Conservation (phyloP, 1,140 invertebrate species). For the Alviniconcha marisindica region DNA sequence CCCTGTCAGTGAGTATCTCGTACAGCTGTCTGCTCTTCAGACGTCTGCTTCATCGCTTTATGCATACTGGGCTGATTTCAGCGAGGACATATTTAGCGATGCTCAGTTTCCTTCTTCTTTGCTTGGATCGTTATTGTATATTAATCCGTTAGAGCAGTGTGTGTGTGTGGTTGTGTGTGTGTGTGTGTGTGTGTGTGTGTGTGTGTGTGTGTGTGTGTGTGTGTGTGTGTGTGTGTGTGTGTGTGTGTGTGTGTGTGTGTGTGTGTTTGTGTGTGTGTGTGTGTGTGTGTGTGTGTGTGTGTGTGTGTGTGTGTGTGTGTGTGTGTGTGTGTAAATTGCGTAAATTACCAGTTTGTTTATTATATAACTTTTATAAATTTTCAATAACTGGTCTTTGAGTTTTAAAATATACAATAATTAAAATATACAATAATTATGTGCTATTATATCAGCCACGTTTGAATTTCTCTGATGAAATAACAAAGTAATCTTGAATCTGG, state of each 20-base stretch:
- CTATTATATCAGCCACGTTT: no score
- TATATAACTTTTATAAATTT: no score
- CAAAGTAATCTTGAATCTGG: no score
- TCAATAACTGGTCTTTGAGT: no score
- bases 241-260: conserved; percentile 39
- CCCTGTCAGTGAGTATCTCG: not conserved
- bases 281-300: conserved; percentile 41
- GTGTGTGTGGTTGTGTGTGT: no score
- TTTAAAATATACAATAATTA: no score
- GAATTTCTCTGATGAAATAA: no score
- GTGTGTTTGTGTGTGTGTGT: conserved; percentile 41
- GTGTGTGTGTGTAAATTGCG: conserved; percentile 1
- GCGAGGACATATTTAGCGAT: not conserved
- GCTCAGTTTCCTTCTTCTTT: not conserved
- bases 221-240: conserved; percentile 34
- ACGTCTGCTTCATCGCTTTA: not conserved
- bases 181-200: no score
- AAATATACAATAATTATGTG: no score
- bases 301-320: conserved; percentile 38
- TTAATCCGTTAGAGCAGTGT: no score
- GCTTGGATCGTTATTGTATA: not conserved
- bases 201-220: not conserved
- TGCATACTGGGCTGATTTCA: not conserved
- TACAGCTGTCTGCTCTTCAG: no score
- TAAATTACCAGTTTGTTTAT: no score